Evolutionary conservation across 2,888 invertebrate genomes (phyloP).

Genomic region (Parthenolecanium corni): DNA sequence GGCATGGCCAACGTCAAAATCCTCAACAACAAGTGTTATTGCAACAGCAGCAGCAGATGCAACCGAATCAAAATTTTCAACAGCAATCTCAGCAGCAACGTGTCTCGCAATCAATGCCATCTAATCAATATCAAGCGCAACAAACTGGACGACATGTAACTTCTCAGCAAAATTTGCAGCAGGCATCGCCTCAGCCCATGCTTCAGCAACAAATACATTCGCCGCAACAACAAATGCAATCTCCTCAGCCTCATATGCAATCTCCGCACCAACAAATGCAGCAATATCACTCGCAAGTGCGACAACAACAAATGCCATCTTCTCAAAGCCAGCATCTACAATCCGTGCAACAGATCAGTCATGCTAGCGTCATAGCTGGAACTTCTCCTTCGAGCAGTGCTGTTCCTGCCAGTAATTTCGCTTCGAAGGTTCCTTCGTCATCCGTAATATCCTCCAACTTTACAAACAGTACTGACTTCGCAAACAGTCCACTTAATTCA

Average conservation of each 20-base stretch:
- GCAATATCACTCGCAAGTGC: constrained; percentile 30
- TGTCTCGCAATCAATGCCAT: constrained; percentile 31
- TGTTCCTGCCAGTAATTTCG: not conserved
- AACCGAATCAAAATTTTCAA: constrained; percentile 30
- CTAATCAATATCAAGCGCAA: constrained; percentile 31
- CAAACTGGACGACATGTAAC: not conserved
- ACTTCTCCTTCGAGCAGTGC: constrained; percentile 4
- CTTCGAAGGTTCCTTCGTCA: constrained; percentile 9
- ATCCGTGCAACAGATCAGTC: constrained; percentile 22
- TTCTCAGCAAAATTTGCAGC: constrained; percentile 16
- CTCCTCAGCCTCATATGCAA: constrained; percentile 15
- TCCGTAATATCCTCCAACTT: constrained; percentile 2
- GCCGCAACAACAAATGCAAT: constrained; percentile 30
- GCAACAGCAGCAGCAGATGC: constrained; percentile 25
- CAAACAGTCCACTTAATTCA: not conserved
- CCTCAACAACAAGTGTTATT: constrained; percentile 2
- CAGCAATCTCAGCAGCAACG: constrained; percentile 37
- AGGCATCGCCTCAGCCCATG: constrained; percentile 7
- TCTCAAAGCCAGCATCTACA: constrained; percentile 29
- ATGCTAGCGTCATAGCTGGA: constrained; percentile 12
- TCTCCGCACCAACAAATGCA: constrained; percentile 33
- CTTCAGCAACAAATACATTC: constrained; percentile 28
- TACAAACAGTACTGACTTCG: not conserved
- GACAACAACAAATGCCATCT: constrained; percentile 19
- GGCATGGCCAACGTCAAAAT: constrained; percentile 8